Percentiles rank a stretch among this genome's conserved stretches.
Conservation (phyloP, 2,888 invertebrate species). For the Tolmerus cingulatus region DNA sequence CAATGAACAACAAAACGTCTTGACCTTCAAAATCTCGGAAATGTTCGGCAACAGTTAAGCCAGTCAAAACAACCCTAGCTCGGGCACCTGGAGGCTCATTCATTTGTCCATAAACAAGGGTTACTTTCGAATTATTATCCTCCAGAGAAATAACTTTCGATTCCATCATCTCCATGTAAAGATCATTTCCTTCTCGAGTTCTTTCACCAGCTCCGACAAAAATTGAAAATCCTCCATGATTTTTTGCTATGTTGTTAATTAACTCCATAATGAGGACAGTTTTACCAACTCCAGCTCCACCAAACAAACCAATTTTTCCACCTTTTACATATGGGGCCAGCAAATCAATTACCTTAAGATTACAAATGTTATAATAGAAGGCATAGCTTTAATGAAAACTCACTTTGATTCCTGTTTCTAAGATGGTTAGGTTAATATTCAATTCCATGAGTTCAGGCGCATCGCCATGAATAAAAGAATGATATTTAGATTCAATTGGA, state of each 20-base stretch:
- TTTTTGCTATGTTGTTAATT: conserved; percentile 95
- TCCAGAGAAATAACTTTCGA: conserved; percentile 89
- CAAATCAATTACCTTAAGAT: conserved; percentile 81
- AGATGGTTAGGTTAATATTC: conserved; percentile 89
- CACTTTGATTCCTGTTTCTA: conserved; percentile 87
- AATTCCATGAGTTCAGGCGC: conserved; percentile 91
- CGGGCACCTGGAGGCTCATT: conserved; percentile 96
- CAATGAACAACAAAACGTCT: conserved; percentile 93
- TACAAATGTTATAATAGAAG: neutral
- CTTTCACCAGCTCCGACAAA: conserved; percentile 96
- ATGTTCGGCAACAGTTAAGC: conserved; percentile 91
- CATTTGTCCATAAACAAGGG: conserved; percentile 95
- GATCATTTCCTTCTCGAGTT: conserved; percentile 93
- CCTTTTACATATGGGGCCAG: conserved; percentile 93
- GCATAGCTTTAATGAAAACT: neutral
- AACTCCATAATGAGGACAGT: conserved; percentile 96
- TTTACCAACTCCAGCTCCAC: conserved; percentile 94
- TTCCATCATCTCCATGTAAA: conserved; percentile 96
- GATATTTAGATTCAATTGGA: conserved; percentile 80
- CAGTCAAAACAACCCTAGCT: conserved; percentile 91
- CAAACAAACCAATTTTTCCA: conserved; percentile 93
- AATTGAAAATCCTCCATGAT: conserved; percentile 95
- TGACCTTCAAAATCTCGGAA: conserved; percentile 95
- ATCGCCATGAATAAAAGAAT: conserved; percentile 86
- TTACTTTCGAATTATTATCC: conserved; percentile 84